Percentiles rank a stretch among this genome's conserved stretches.
Evolutionary conservation across 64 coral and sea anemone species (phyloP).

Genomic region (Porites lutea): DNA sequence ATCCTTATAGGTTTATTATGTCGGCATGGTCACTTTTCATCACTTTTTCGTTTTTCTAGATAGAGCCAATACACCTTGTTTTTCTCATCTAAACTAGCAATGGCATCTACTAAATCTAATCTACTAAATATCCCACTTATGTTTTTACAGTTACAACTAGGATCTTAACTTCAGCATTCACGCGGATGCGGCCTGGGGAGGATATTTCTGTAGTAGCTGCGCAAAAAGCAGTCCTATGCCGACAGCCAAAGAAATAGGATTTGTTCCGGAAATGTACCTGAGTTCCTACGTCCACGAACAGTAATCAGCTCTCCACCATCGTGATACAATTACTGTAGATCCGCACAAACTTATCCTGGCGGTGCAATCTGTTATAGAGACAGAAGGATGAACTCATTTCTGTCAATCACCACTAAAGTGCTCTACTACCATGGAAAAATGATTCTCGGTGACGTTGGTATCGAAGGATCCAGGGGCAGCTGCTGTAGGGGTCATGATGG

Average conservation of each 20-base stretch:
- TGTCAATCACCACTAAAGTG: constrained; percentile 65
- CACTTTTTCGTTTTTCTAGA: no score
- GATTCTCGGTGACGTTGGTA: constrained; percentile 79
- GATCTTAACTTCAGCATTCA: constrained; percentile 80
- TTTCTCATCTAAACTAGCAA: no score
- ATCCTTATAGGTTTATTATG: background rate
- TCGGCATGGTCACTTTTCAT: no score
- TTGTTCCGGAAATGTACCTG: constrained; percentile 70
- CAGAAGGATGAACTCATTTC: constrained; percentile 71
- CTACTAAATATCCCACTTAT: no score
- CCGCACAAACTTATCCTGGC: constrained; percentile 90
- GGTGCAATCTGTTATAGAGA: constrained; percentile 83
- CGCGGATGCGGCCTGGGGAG: constrained; percentile 86
- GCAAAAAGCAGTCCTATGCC: background rate
- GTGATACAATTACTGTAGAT: constrained; percentile 89
- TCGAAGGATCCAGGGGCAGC: constrained; percentile 77
- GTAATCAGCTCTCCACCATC: constrained; percentile 48
- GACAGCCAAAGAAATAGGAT: constrained; percentile 1
- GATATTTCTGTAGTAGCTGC: constrained; percentile 82
- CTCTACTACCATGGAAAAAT: constrained; percentile 66
- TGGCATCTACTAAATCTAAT: no score
- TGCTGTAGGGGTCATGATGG: constrained; percentile 58
- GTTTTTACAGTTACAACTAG: constrained; percentile 14
- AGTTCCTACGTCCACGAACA: constrained; percentile 56
- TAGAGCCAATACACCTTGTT: no score